These are phyloP conservation scores for Otolemur garnettii DNA, from an alignment of 2,113 vertebrate species.

Conservation along the genomic window DNA sequence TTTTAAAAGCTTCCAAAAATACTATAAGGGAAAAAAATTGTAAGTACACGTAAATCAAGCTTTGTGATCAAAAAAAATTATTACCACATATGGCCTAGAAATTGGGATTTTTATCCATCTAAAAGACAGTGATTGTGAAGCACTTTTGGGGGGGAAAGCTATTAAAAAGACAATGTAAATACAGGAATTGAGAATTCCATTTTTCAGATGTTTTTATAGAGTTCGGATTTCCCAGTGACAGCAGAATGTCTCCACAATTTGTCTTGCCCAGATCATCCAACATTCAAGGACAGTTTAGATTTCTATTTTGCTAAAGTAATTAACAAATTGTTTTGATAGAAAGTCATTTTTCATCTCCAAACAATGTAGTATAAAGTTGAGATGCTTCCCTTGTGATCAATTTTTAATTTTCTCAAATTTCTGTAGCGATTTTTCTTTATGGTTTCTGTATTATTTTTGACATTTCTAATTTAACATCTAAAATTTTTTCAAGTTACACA, in stretches of 20 bases:
- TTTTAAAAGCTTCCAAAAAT: constrained; percentile 48
- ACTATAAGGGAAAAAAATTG: neutral
- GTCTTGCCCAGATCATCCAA: neutral
- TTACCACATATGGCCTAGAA: neutral
- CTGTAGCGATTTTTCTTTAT: neutral
- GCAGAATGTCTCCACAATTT: neutral
- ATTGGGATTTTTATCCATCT: neutral
- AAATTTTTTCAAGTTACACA: neutral
- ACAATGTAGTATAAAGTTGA: neutral
- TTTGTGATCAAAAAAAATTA: constrained; percentile 36
- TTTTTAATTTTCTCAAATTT: constrained; percentile 42
- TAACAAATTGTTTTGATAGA: neutral
- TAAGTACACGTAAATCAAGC: neutral
- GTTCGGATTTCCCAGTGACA: neutral
- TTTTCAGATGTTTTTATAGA: constrained; percentile 15
- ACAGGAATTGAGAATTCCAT: neutral
- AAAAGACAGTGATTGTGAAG: neutral
- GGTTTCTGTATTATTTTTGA: neutral
- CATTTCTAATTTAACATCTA: constrained; percentile 31
- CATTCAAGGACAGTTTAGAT: neutral
- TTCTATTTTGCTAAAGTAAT: constrained; percentile 35
- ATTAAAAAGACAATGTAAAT: neutral
- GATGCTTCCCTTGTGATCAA: neutral
- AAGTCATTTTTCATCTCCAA: constrained; percentile 21
- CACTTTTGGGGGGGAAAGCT: neutral